These are phyloP conservation scores for Polypedilum pembai DNA, from an alignment of 1,140 invertebrate species.

Conservation along the genomic window DNA sequence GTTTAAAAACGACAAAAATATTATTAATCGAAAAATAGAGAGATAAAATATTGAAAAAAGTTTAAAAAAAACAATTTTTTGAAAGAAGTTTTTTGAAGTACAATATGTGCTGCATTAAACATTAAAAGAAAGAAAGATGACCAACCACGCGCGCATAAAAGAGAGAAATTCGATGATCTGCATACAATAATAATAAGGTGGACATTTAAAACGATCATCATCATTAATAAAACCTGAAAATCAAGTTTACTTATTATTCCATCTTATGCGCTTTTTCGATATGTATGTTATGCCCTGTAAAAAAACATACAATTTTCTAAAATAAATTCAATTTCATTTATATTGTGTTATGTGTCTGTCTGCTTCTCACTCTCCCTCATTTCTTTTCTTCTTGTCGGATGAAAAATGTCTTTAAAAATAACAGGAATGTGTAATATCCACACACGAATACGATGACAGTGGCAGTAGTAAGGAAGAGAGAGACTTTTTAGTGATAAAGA, in stretches of 20 bases:
- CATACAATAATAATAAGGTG: conserved; percentile 6
- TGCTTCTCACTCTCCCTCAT: neutral
- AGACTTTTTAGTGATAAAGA: conserved; percentile 7
- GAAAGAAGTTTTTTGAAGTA: neutral
- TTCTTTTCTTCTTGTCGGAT: neutral
- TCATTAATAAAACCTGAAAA: conserved; percentile 27
- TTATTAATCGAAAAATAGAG: neutral
- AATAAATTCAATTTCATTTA: neutral
- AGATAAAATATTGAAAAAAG: neutral
- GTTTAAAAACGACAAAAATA: too few relatives aligned
- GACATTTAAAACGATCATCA: conserved; percentile 22
- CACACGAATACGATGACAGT: neutral
- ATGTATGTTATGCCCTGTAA: neutral
- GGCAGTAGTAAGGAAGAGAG: neutral
- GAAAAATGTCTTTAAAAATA: conserved; percentile 19
- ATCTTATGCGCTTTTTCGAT: conserved; percentile 8
- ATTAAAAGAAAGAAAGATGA: neutral
- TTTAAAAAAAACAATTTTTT: neutral
- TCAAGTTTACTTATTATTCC: conserved; percentile 14
- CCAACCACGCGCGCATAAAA: neutral
- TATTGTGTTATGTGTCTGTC: neutral
- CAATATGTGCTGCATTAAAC: neutral
- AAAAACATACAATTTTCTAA: conserved; percentile 13
- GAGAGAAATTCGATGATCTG: conserved; percentile 14
- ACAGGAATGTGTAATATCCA: conserved; percentile 16